Evolutionary conservation across 1,140 invertebrate species (phyloP).

Genomic region (Drosophila littoralis): DNA sequence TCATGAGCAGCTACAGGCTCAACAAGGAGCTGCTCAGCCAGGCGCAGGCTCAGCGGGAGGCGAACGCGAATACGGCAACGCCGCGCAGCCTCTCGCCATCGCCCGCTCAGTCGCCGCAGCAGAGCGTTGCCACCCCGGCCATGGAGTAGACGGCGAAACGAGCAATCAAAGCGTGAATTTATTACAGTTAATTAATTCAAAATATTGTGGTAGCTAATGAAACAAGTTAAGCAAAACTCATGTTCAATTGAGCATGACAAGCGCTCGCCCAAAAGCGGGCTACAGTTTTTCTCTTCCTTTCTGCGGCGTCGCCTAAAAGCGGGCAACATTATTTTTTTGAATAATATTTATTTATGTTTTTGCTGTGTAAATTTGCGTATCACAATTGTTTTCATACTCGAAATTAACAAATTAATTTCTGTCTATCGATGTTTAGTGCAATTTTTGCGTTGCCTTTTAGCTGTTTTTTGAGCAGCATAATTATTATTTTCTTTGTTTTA

Average conservation of each 20-base stretch:
- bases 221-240: constrained; percentile 48
- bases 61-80: constrained; percentile 49
- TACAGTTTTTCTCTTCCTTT: constrained; percentile 24
- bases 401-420: constrained; percentile 46
- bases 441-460: constrained; percentile 67
- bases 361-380: constrained; percentile 49
- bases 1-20: constrained; percentile 80
- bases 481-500: constrained; percentile 34
- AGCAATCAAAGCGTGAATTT: constrained; percentile 79
- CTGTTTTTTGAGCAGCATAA: constrained; percentile 30
- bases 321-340: constrained; percentile 14
- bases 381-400: constrained; percentile 13
- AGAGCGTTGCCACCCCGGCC: constrained; percentile 59
- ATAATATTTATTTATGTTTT: constrained; percentile 14
- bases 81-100: constrained; percentile 69
- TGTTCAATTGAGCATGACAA: constrained; percentile 48
- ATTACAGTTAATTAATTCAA: constrained; percentile 76
- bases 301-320: constrained; percentile 17
- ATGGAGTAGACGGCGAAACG: constrained; percentile 53
- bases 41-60: constrained; percentile 59
- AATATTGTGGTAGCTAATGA: constrained; percentile 73
- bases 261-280: constrained; percentile 48
- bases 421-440: constrained; percentile 53
- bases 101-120: constrained; percentile 70
- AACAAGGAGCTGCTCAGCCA: constrained; percentile 78